Evolutionary conservation across 2,113 vertebrate species (phyloP).

Genomic region (Poeciliopsis occidentalis): DNA sequence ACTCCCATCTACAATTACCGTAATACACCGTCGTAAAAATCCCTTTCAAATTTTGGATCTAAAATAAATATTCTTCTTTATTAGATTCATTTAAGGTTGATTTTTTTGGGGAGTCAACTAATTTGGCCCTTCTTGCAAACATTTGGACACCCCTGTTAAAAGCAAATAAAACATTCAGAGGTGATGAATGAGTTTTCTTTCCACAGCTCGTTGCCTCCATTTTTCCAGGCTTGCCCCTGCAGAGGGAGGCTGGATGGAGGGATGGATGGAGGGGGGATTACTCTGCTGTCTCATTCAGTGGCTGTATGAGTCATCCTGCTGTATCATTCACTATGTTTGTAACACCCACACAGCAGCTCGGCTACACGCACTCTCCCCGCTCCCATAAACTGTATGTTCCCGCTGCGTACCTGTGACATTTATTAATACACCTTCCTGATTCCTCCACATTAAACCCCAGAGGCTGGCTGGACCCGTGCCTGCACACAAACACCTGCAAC

Average conservation of each 20-base stretch:
- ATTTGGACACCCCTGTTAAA: neutral
- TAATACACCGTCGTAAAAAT: too few species aligned
- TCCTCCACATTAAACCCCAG: slow-evolving; percentile 4
- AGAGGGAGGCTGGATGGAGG: slow-evolving; percentile 50
- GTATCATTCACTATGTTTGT: slow-evolving; percentile 65
- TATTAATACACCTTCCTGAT: slow-evolving; percentile 28
- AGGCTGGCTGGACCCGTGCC: neutral
- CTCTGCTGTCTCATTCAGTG: slow-evolving; percentile 71
- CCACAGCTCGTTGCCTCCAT: slow-evolving; percentile 51
- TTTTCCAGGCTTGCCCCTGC: slow-evolving; percentile 50
- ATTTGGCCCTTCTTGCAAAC: too few species aligned
- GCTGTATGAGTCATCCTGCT: slow-evolving; percentile 76
- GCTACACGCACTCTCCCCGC: slow-evolving; percentile 25
- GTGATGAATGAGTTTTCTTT: neutral
- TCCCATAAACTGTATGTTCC: slow-evolving; percentile 6
- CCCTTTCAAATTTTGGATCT: too few species aligned
- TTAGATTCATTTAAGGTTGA: too few species aligned
- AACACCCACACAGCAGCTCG: slow-evolving; percentile 51
- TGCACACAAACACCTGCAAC: slow-evolving; percentile 3
- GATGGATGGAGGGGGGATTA: slow-evolving; percentile 48
- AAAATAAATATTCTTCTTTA: too few species aligned
- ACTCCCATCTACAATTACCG: too few species aligned
- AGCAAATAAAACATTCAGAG: neutral
- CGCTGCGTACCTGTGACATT: slow-evolving; percentile 31
- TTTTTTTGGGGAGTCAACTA: too few species aligned